Percentiles rank a stretch among this genome's conserved stretches.
Evolutionary conservation across 2,888 invertebrate species (phyloP).

Genomic region (Agrochola litura): DNA sequence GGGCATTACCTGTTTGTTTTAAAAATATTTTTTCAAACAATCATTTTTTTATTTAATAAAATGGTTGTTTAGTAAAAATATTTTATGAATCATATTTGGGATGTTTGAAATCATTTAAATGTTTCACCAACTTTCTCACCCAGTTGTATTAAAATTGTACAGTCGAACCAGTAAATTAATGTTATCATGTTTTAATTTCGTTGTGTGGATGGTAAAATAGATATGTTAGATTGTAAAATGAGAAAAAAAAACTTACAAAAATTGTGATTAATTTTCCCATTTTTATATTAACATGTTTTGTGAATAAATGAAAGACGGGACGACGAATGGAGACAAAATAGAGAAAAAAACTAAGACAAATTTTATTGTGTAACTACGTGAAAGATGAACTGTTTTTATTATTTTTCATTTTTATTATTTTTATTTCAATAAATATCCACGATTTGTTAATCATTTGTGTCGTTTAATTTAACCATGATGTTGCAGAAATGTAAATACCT

Average conservation of each 20-base stretch:
- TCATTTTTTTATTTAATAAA: conserved; percentile 13
- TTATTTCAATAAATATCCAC: conserved; percentile 91
- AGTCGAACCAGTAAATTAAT: conserved; percentile 53
- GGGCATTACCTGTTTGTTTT: conserved; percentile 32
- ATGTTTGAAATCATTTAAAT: conserved; percentile 55
- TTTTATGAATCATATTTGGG: conserved; percentile 48
- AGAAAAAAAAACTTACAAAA: conserved; percentile 36
- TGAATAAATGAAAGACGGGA: conserved; percentile 52
- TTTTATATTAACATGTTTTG: conserved; percentile 30
- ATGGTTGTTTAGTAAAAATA: conserved; percentile 61
- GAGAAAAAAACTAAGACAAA: conserved; percentile 87
- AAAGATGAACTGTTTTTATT: conserved; percentile 91
- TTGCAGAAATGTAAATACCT: background rate
- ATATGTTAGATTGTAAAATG: conserved; percentile 59
- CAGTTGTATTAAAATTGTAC: conserved; percentile 58
- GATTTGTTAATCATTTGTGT: conserved; percentile 87
- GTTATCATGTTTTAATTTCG: conserved; percentile 60
- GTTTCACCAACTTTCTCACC: conserved; percentile 46
- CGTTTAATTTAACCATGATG: conserved; percentile 77
- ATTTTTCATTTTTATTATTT: conserved; percentile 91
- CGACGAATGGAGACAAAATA: conserved; percentile 84
- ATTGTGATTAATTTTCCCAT: conserved; percentile 47
- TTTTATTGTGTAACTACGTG: conserved; percentile 89
- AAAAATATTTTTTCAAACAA: conserved; percentile 62
- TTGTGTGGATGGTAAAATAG: conserved; percentile 65